Base-by-base conservation (phyloP, 2,113 vertebrate genomes). In the Eptatretus burgeri region DNA sequence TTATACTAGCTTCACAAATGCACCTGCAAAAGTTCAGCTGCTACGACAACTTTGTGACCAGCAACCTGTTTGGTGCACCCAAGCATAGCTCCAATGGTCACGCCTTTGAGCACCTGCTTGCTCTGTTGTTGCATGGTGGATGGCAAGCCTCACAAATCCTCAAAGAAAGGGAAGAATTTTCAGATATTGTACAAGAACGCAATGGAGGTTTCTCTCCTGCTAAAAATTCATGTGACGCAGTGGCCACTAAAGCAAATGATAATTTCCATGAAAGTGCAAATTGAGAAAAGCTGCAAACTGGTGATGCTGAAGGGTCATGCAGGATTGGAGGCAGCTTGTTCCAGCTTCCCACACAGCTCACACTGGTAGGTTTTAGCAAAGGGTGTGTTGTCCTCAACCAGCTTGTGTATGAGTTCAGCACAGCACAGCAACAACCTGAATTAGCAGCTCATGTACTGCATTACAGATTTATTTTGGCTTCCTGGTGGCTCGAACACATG, bases 361-460 rank as follows among this genome's bases (percentile, higher is more conserved):
- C 75, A 41, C 71, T 95, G 74, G 79, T 95, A 71, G 91, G 84
- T 68, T 98, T 98, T 76, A 95, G 89, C 71, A 98, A 98, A 80
- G 89, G 87, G 49, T 98, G 89, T 62, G 88, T 98, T 70, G 89
- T 98, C 69, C 78, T 98, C 67, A 98, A 98, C 74, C 91, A 98
- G 72, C 75, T 98, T 65, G 77, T 83, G 62, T 78, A 87, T 67
- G 91, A 93, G 75, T 71, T 93, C 64, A 76, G 76, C 18, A 78
- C 79, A 66, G 83, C 84, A 52, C 76, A 74, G 67, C 75, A 77
- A 12, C 80, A 88, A 72, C 80, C 77, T n/a, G 76, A 73, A 65
- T 70, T 77, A 63, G 70, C 74, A 9, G 63, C 71, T 71, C 65
- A 68, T 85, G 41, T 71, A 72, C 64, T 75, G 69, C 67, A 73